A percentile compares a stretch with the other conserved stretches of the same genome.
Conservation (phyloP, 1,140 invertebrate genomes). For the Aethina tumida region DNA sequence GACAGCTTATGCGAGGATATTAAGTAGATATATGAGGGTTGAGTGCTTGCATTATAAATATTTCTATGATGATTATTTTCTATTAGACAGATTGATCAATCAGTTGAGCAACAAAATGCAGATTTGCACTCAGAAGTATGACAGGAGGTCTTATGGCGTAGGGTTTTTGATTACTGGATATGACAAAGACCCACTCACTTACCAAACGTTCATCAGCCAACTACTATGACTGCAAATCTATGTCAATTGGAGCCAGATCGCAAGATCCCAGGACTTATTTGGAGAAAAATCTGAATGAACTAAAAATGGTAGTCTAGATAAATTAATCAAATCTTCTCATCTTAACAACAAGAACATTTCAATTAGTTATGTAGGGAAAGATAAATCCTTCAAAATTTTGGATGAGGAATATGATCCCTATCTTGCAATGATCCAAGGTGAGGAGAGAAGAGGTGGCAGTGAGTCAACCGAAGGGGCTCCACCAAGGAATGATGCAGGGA, state of each 20-base stretch:
- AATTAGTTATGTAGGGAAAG: conserved; percentile 80
- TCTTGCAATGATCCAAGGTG: conserved; percentile 59
- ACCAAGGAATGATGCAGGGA: conserved; percentile 11
- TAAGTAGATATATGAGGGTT: conserved; percentile 87
- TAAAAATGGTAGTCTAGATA: conserved; percentile 63
- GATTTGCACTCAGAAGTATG: conserved; percentile 93
- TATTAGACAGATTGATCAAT: conserved; percentile 74
- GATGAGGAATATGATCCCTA: conserved; percentile 65
- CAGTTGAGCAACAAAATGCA: conserved; percentile 91
- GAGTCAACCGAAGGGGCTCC: conserved; percentile 36
- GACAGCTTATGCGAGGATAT: conserved; percentile 91
- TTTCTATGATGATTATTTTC: conserved; percentile 70
- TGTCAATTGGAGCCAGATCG: conserved; percentile 97
- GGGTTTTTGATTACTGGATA: conserved; percentile 92
- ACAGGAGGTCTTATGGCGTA: conserved; percentile 93
- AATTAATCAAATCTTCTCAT: conserved; percentile 89
- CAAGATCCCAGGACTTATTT: conserved; percentile 96
- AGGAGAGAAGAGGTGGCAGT: conserved; percentile 55
- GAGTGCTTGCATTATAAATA: conserved; percentile 92
- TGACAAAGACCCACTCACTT: conserved; percentile 92
- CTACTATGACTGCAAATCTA: conserved; percentile 94
- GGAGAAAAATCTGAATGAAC: conserved; percentile 80
- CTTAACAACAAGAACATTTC: conserved; percentile 92
- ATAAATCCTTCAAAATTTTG: conserved; percentile 66
- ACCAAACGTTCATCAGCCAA: conserved; percentile 95